Evolutionary conservation across 2,113 vertebrate genomes (phyloP).

Genomic region (Dicrurus megarhynchus): DNA sequence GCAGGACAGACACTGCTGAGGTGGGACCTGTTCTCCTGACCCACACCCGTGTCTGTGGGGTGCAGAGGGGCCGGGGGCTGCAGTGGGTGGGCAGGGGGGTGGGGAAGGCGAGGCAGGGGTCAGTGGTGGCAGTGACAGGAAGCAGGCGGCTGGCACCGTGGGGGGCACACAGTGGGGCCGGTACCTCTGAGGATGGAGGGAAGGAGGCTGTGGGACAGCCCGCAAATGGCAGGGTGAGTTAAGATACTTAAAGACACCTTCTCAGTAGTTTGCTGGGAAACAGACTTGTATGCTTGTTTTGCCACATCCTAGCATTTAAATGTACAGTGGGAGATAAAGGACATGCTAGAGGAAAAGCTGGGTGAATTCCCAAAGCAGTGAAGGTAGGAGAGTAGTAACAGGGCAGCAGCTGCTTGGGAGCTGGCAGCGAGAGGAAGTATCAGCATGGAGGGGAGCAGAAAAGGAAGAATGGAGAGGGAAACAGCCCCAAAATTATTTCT

Average conservation of each 20-base stretch:
- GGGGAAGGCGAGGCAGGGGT: neutral
- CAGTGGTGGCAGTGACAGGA: neutral
- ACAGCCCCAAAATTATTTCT: neutral
- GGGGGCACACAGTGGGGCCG: accelerated
- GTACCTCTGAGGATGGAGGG: neutral
- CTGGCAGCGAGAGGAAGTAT: neutral
- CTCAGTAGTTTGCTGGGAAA: neutral
- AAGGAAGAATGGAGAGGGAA: neutral
- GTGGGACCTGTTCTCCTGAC: neutral
- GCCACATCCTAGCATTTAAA: neutral
- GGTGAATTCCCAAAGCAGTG: neutral
- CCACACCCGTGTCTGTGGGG: accelerated
- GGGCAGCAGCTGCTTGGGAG: neutral
- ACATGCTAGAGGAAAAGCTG: neutral
- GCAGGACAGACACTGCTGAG: neutral
- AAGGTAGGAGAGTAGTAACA: neutral
- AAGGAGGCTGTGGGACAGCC: neutral
- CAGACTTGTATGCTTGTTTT: neutral
- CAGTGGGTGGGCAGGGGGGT: accelerated
- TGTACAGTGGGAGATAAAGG: neutral
- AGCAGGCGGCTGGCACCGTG: accelerated
- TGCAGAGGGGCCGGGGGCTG: neutral
- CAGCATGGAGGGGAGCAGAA: neutral
- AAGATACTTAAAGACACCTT: neutral
- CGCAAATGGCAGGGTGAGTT: neutral